Evolutionary conservation across 2,797 vertebrate species (phyloP), one percentile per base, ranked within the genome.

Genomic region (Chaunax sp.): DNA sequence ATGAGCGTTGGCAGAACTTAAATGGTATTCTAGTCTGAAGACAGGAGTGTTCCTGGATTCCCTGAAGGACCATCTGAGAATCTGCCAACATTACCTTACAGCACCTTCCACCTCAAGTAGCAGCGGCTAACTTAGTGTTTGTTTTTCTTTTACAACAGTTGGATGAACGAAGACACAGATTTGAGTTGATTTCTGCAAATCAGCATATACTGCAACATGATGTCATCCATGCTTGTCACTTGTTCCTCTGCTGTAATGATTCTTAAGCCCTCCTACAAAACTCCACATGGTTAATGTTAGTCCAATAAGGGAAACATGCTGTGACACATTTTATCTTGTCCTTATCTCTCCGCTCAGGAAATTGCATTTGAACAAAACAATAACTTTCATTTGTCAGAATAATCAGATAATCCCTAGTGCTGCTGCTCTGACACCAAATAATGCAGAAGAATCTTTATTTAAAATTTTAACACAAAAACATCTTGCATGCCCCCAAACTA

Each of bases 21-120:
- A 81, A 68, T 72, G 78, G 80, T 52, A 46, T 85, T 83, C 82
- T 50, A 65, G 79, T 81, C 72, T 84, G 79, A 84, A 80, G 66
- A 64, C 53, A 53, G 20, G n/a, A n/a, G 40, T 56, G 64, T 80
- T 74, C 78, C 79, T 72, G 64, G 62, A 64, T 59, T 72, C 66
- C 76, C 78, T 54, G 72, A 57, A 81, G 64, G 82, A 80, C 55
- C 68, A 69, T 83, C 55, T 73, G 63, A 75, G 72, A 73, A 72
- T 72, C 51, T 72, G 72, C 60, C 75, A 74, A 44, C 53, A 62
- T 85, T 59, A 73, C 56, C 62, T 52, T 37, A 46, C 35, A 38
- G 30, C 35, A 46, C 28, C 28, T 9, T 9, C n/a, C n/a, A n/a
- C n/a, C n/a, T n/a, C n/a, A n/a, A n/a, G n/a, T n/a, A n/a, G n/a